Base-by-base conservation (phyloP, 1,140 invertebrate genomes). In the Drosophila punjabiensis region DNA sequence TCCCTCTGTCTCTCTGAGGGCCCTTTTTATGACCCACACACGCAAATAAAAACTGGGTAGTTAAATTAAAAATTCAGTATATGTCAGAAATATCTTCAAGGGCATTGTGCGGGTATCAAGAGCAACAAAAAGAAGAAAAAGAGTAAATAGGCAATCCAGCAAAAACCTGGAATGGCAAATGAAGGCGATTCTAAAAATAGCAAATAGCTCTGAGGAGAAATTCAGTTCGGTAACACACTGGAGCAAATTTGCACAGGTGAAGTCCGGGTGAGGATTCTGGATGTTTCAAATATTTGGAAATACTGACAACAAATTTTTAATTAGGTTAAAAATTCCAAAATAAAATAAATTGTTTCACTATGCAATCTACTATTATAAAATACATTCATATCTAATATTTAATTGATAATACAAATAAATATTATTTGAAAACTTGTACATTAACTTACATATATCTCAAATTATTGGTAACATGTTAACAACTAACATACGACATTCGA, bases 41-140 rank as follows among this genome's bases (percentile, higher is more conserved):
- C 59, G 78, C 78, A 80, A 77, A 88, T 81, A 85, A 85, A 85
- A 85, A 85, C 67, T 61, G 79, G 65, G 78, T 74, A 85, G 74
- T 85, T 74, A 81, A 78, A 85, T 85, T 78, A 85, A 81, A 85
- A 81, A 85, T 85, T 76, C 64, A 75, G 74, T 63, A 41, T 74
- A 69, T 60, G 43, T 43, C 56, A 30, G 43, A 48, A 60, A 58
- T 61, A 53, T 48, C 28, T 37, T 37, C 45, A 43, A 39, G 45
- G 65, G 37, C 55, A 62, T 73, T 74, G 70, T 74, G 18, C 61
- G 30, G 30, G 10, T n/a, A 20, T 16, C 28, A 50, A 28, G 30
- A 33, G 14, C 39, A 13, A 50, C 37, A 32, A 6, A n/a, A 24
- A 39, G 16, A 47, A 41, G 14, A 45, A 61, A 53, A 14, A 53